Conservation (phyloP, 2,113 vertebrate genomes). For the Hipposideros armiger region DNA sequence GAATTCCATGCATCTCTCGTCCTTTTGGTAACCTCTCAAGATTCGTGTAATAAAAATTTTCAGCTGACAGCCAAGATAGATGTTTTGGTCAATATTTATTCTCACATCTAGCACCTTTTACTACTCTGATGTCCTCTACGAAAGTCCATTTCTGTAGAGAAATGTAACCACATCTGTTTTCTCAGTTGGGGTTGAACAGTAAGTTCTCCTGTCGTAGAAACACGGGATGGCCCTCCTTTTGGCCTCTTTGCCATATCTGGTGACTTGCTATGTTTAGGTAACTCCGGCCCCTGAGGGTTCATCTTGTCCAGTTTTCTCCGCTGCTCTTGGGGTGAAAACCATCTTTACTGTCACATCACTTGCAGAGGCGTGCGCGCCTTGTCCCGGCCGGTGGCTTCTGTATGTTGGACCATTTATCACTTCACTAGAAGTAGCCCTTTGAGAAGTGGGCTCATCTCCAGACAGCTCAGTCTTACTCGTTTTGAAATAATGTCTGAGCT, state of each 20-base stretch:
- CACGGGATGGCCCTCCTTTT: neutral
- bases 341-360: fast-evolving
- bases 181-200: neutral
- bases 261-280: neutral
- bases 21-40: neutral
- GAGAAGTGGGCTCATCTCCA: neutral
- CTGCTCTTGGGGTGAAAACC: neutral
- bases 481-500: neutral
- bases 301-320: neutral
- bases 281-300: neutral
- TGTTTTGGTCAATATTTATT: neutral
- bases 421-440: neutral
- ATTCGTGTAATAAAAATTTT: neutral
- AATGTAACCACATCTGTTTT: neutral
- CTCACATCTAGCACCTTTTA: neutral
- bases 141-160: neutral
- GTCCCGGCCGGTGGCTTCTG: neutral
- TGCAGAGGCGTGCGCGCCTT: fast-evolving
- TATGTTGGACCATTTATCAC: neutral
- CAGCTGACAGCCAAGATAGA: neutral
- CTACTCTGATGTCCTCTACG: fast-evolving
- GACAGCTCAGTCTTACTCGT: neutral
- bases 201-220: neutral
- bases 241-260: neutral
- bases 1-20: neutral